A percentile compares a stretch with the other conserved stretches of the same genome.
These are phyloP conservation scores for Chrysoperla carnea DNA, from an alignment of 1,140 invertebrate genomes.

Conservation along the genomic window DNA sequence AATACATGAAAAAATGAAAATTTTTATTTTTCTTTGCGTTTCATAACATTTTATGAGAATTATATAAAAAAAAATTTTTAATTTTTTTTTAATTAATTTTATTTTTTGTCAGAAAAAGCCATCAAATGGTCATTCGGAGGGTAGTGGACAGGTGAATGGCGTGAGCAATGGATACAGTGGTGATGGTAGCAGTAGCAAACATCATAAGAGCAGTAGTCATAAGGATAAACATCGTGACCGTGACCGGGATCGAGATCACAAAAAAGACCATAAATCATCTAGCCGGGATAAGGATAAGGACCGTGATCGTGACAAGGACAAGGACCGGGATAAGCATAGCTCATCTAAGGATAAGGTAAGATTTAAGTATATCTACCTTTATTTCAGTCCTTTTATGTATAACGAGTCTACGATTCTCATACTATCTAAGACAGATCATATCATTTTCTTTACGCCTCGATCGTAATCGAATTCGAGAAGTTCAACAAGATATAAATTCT, in stretches of 20 bases:
- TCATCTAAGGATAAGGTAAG: constrained; percentile 7
- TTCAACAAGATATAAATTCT: no score
- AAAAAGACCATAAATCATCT: constrained; percentile 15
- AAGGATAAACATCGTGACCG: constrained; percentile 25
- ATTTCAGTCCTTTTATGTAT: no score
- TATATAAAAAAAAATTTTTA: neutral
- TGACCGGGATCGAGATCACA: constrained; percentile 16
- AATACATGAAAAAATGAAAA: neutral
- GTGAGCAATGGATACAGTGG: constrained; percentile 48
- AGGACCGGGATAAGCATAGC: neutral
- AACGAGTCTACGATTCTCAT: no score
- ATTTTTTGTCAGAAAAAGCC: neutral
- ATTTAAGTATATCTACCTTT: no score
- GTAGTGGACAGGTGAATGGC: constrained; percentile 41
- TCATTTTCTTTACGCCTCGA: no score
- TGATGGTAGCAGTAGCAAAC: constrained; percentile 47
- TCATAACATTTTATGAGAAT: no score
- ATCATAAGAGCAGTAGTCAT: constrained; percentile 30
- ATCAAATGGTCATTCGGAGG: neutral
- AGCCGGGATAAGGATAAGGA: constrained; percentile 1
- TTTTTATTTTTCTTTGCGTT: neutral
- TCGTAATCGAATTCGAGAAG: no score
- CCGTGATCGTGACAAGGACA: neutral
- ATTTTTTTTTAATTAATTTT: neutral
- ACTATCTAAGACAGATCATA: no score